phyloP scores from a whole-genome alignment of 2,113 vertebrate species.

The Cyphomyrus discorhynchus region DNA sequence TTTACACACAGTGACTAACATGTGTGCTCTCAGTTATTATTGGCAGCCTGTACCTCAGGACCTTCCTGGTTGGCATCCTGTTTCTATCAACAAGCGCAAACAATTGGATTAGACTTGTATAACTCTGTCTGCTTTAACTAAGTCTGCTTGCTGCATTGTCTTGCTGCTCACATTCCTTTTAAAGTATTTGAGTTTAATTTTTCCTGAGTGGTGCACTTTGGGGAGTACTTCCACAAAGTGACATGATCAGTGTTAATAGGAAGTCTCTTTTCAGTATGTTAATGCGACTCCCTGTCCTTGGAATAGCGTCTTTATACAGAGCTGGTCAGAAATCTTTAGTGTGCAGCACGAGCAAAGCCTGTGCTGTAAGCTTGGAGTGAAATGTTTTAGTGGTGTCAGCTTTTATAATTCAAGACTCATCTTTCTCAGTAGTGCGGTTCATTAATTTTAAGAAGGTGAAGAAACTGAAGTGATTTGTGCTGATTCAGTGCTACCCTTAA shows the following conservation, averaged over 20 bases:
- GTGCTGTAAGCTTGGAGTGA: not conserved
- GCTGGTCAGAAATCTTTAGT: not conserved
- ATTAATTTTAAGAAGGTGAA: slow-evolving; percentile 43
- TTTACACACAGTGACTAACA: not conserved
- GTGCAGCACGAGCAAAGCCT: not conserved
- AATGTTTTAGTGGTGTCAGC: not conserved
- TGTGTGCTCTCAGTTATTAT: not conserved
- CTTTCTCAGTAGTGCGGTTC: slow-evolving; percentile 22
- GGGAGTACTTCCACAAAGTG: not conserved
- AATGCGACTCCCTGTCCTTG: not conserved
- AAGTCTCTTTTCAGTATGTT: not conserved
- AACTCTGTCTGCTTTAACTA: not conserved
- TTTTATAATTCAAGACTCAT: not conserved
- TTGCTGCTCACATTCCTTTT: not conserved
- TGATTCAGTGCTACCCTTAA: slow-evolving; percentile 44
- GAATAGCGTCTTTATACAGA: not conserved
- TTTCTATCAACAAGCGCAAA: slow-evolving; percentile 37
- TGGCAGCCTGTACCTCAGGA: not conserved
- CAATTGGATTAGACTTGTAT: slow-evolving; percentile 28
- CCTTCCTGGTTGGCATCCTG: slow-evolving; percentile 48
- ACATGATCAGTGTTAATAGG: not conserved
- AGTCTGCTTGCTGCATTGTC: not conserved
- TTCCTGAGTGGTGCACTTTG: not conserved
- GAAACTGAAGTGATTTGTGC: slow-evolving; percentile 44
- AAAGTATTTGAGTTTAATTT: not conserved